Conservation (phyloP, 2,113 vertebrate species). For the Todiramphus saurophagus region DNA sequence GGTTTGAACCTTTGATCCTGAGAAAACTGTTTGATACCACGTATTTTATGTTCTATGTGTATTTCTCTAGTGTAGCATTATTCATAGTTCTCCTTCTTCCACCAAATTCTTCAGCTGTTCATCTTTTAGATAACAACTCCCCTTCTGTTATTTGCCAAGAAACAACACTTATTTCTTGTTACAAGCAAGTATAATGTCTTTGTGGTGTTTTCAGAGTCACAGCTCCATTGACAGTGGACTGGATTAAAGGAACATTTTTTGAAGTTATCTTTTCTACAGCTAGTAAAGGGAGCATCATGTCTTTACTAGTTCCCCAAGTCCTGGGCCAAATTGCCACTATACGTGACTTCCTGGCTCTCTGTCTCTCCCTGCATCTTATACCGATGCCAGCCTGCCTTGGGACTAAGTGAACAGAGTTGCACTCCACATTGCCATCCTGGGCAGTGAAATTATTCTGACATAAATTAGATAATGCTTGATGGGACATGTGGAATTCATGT, state of each 20-base stretch:
- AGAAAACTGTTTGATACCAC: not conserved
- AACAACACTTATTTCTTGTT: not conserved
- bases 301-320: not conserved
- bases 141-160: not conserved
- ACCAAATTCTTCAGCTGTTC: not conserved
- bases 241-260: not conserved
- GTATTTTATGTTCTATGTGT: not conserved
- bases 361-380: not conserved
- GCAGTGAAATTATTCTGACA: not conserved
- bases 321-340: not conserved
- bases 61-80: not conserved
- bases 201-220: not conserved
- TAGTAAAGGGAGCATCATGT: not conserved
- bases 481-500: not conserved
- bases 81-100: not conserved
- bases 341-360: not conserved
- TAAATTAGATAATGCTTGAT: not conserved
- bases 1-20: not conserved
- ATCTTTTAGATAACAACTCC: not conserved
- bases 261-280: not conserved
- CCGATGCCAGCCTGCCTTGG: not conserved
- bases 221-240: not conserved
- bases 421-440: not conserved
- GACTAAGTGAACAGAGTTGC: not conserved
- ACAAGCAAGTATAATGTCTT: not conserved